Evolutionary conservation across 2,888 invertebrate genomes (phyloP).

Genomic region (Brachycybe producta): DNA sequence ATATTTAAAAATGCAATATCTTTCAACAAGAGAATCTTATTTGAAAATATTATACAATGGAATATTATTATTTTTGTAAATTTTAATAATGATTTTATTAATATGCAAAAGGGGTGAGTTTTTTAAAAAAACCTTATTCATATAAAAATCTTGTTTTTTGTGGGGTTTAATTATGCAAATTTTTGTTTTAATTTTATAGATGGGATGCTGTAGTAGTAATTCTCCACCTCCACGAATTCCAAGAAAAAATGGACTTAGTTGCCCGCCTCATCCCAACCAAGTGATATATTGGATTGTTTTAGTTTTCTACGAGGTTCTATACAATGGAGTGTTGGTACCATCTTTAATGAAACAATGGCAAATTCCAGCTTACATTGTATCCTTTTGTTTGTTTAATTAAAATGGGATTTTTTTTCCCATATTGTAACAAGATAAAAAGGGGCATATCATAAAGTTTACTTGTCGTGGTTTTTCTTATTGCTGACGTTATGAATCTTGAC

Average conservation of each 20-base stretch:
- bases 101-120: too few species aligned
- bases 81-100: too few species aligned
- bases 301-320: constrained; percentile 53
- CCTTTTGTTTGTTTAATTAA: constrained; percentile 26
- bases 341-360: constrained; percentile 51
- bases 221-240: constrained; percentile 15
- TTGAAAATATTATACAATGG: too few species aligned
- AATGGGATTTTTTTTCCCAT: not conserved
- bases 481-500: too few species aligned
- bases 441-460: too few species aligned
- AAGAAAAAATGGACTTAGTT: constrained; percentile 18
- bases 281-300: constrained; percentile 67
- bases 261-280: constrained; percentile 72
- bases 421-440: too few species aligned
- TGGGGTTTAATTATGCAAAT: not conserved
- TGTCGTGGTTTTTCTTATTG: too few species aligned
- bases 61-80: too few species aligned
- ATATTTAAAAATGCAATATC: too few species aligned
- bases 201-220: constrained; percentile 8
- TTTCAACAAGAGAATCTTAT: too few species aligned
- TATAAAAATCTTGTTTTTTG: too few species aligned
- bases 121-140: too few species aligned
- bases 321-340: constrained; percentile 47
- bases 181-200: not conserved
- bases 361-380: constrained; percentile 43